Base-by-base conservation (phyloP, 2,797 vertebrate species). In the Kryptopterus vitreolus region DNA sequence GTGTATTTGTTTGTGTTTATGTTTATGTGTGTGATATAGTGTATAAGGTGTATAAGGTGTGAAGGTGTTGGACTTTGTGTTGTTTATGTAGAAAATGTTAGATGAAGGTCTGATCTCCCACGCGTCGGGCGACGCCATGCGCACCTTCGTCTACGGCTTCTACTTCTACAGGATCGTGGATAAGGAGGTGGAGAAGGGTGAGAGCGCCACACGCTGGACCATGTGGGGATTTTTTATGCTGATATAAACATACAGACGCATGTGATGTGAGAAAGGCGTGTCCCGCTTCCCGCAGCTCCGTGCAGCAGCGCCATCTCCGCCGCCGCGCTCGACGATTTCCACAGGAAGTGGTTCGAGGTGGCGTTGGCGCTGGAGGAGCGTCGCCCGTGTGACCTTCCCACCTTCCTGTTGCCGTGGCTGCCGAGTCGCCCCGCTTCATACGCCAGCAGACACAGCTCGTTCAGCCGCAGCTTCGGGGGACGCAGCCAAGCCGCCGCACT, bases 401-500 rank as follows among this genome's bases (percentile, higher is more conserved):
- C 95, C 0, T 99, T 99, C 87, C 92, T 99, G 35, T 89, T 99
- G 88, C 98, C 98, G 24, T 97, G 97, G 97, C 91, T 99, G 83
- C 98, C 98, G 81, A 99, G 98, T 88, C 94, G 98, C 83, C 96
- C 98, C 0, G 96, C 98, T 77, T 99, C 98, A 86, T 99, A 99
- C 63, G 97, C 98, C 91, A 99, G 98, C 94, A 95, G 98, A 90
- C 97, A 99, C 93, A 99, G 98, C 92, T 99, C 98, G 92, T 99
- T 99, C 93, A 99, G 98, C 93, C 96, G 98, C 93, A 99, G 98
- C 92, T 99, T 99, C 84, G 98, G 98, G 91, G 98, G 98, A 89
- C 97, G 98, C 91, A 99, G 98, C 94, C 98, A 99, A 92, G 96
- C 97, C 61, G 97, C 97, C 1, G 98, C 97, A 46, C 92, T 99